Evolutionary conservation across 1,140 invertebrate species (phyloP), one percentile per base, ranked within the genome.

Genomic region (Nasonia vitripennis): DNA sequence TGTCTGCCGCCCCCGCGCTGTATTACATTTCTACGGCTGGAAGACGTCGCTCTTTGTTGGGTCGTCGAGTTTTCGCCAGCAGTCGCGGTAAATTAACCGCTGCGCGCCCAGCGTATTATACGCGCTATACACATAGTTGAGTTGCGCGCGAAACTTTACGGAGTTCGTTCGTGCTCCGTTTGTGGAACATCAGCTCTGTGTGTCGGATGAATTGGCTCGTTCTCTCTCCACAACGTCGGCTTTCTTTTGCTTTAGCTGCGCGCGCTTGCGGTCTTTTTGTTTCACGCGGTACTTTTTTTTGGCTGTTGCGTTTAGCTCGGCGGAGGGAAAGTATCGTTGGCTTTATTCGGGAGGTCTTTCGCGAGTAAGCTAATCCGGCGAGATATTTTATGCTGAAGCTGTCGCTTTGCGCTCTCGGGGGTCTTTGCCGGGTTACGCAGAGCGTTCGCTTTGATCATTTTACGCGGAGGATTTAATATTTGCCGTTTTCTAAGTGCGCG

Each of bases 1-100:
- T 78, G 71, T 67, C 31, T 70, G 37, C 37, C 37, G 34, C 5
- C 2, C 2, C 9, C 1, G 48, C 77, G 77, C 77, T 34, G 34
- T 75, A 71, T 71, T 71, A 71, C 31, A 31, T 17, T 10, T 34
- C 34, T 71, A 31, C 27, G 68, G 68, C 27, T 12, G 68, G 12
- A 71, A 71, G 68, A 71, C 68, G 75, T 23, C 75, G 75, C 20
- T 78, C 75, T 78, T 78, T 78, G 75, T 78, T 78, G 75, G 41
- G 41, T 23, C 75, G 74, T 62, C 37, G 48, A 78, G 37, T 55
- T 55, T 78, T 31, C 75, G 75, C 27, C 10, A 31, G 23, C 68
- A 12, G 23, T 7, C 68, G 67, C 27, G 68, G 55, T 45, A 55
- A 78, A 78, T 78, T 78, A 78, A 51, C 75, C 75, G 75, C 75